These are phyloP conservation scores for Rutilus rutilus DNA, from an alignment of 2,113 vertebrate genomes.

Conservation along the genomic window DNA sequence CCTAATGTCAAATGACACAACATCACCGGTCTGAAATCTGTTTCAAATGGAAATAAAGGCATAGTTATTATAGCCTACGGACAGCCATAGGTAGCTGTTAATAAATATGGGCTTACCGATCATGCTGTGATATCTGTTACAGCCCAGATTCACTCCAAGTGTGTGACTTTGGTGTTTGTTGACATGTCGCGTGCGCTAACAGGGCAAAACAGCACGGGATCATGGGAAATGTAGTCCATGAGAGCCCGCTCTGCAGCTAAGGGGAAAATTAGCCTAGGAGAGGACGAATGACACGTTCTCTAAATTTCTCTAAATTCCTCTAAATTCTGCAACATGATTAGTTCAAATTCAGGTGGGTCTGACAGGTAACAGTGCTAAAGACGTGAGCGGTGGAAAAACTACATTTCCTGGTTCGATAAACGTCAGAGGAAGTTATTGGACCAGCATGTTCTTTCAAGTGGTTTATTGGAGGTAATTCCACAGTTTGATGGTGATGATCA, in stretches of 20 bases:
- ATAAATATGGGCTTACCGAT: conserved; percentile 56
- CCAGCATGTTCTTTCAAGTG: background rate
- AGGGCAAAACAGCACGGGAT: background rate
- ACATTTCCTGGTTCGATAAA: background rate
- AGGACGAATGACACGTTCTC: background rate
- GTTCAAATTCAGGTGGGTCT: background rate
- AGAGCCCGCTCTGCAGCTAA: background rate
- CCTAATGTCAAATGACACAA: conserved; percentile 7
- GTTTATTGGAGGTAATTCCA: background rate
- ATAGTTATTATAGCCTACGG: background rate
- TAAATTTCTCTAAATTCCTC: background rate
- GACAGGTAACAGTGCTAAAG: background rate
- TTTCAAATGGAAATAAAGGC: background rate
- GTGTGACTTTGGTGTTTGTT: conserved; percentile 41
- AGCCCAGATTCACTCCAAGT: background rate
- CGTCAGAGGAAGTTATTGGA: conserved; percentile 19
- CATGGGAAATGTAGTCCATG: conserved; percentile 61
- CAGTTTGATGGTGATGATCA: background rate
- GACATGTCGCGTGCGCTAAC: conserved; percentile 34
- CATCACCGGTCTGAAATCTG: background rate
- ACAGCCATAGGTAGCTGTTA: background rate
- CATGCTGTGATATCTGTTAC: conserved; percentile 46
- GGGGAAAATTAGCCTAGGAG: background rate
- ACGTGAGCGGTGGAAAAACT: background rate
- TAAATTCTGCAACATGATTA: background rate